A percentile compares a stretch with the other conserved stretches of the same genome.
Conservation (phyloP, 2,888 invertebrate genomes). For the Aspidiotus destructor region DNA sequence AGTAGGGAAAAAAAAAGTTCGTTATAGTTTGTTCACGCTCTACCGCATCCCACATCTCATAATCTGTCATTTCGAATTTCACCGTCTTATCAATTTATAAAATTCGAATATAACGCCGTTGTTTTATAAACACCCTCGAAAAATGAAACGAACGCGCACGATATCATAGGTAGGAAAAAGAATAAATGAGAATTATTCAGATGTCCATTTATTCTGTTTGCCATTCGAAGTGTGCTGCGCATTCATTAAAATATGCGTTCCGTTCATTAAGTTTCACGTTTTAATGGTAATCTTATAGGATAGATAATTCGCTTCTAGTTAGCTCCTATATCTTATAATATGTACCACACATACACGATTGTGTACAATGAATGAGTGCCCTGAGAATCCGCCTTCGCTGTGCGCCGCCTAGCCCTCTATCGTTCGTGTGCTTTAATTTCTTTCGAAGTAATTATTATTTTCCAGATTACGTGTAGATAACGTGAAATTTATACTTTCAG, state of each 20-base stretch:
- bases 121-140: no score
- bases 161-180: conserved; percentile 16
- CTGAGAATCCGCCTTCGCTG: no score
- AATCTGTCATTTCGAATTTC: no score
- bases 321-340: background rate
- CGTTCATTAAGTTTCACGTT: conserved; percentile 32
- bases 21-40: no score
- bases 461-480: conserved; percentile 26
- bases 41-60: no score
- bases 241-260: conserved; percentile 26
- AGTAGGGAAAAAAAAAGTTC: no score
- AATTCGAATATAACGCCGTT: no score
- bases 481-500: conserved; percentile 32
- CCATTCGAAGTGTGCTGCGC: conserved; percentile 31
- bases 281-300: conserved; percentile 30
- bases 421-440: conserved; percentile 23
- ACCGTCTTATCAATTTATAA: no score
- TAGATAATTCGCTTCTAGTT: conserved; percentile 32
- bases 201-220: conserved; percentile 28
- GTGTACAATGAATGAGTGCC: no score
- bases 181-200: conserved; percentile 30
- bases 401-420: background rate
- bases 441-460: conserved; percentile 30
- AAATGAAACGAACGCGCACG: background rate
- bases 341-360: no score